phyloP scores from a whole-genome alignment of 1,140 invertebrate genomes.

The Ceratoteleas bidentatus region DNA sequence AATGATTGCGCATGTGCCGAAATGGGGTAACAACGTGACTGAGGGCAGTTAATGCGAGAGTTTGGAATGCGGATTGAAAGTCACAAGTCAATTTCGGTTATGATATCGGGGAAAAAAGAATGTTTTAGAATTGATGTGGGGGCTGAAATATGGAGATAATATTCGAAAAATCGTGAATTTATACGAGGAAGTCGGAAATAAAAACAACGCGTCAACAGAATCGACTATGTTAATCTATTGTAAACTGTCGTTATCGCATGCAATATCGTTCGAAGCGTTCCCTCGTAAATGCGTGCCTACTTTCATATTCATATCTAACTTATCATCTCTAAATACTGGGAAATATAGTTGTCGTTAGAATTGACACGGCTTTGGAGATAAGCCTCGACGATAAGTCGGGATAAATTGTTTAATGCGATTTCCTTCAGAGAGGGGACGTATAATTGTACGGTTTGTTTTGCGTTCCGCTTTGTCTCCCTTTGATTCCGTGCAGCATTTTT shows the following conservation, averaged over 20 bases:
- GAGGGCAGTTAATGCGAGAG: too few species aligned
- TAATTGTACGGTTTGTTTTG: slow-evolving; percentile 1
- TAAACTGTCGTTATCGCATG: background rate
- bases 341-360: background rate
- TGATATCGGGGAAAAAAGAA: too few species aligned
- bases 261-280: background rate
- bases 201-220: too few species aligned
- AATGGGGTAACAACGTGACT: too few species aligned
- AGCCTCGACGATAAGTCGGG: background rate
- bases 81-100: too few species aligned
- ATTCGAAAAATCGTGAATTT: too few species aligned
- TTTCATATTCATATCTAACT: slow-evolving; percentile 7
- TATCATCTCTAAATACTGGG: slow-evolving; percentile 6
- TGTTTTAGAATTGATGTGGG: too few species aligned
- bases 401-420: slow-evolving; percentile 14
- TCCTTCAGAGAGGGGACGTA: background rate
- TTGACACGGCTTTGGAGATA: slow-evolving; percentile 8
- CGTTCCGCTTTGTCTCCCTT: background rate
- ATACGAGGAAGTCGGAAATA: too few species aligned
- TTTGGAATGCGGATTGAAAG: too few species aligned
- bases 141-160: too few species aligned
- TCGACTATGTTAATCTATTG: too few species aligned
- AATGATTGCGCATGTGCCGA: too few species aligned
- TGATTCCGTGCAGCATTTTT: background rate
- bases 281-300: background rate